Evolutionary conservation across 2,113 vertebrate genomes (phyloP).

Genomic region (Ictidomys tridecemlineatus): DNA sequence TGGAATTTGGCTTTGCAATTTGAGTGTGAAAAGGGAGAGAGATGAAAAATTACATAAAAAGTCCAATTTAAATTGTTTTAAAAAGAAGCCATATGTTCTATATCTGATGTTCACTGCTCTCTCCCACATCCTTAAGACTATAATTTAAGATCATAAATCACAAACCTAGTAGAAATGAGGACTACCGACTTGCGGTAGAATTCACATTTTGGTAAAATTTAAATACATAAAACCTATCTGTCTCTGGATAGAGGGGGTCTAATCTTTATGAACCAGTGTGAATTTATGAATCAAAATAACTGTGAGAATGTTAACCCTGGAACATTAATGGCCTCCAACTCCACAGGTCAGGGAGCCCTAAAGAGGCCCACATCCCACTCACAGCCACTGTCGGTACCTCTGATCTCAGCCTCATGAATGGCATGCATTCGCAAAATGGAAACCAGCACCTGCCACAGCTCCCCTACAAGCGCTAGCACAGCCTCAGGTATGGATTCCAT

Average conservation of each 20-base stretch:
- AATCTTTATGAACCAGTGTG: background rate
- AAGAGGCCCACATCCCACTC: background rate
- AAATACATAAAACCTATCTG: background rate
- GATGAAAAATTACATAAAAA: conserved; percentile 68
- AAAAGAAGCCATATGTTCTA: conserved; percentile 79
- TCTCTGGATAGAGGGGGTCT: background rate
- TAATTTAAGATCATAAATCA: conserved; percentile 51
- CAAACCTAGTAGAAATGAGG: conserved; percentile 38
- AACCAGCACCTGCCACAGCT: background rate
- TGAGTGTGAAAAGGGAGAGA: conserved; percentile 55
- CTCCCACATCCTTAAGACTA: background rate
- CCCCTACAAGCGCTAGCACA: background rate
- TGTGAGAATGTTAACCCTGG: background rate
- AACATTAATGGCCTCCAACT: background rate
- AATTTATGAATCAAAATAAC: background rate
- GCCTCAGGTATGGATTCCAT: background rate
- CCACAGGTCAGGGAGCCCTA: background rate
- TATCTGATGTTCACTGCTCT: conserved; percentile 41
- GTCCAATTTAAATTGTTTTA: conserved; percentile 71
- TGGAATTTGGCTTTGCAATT: conserved; percentile 47
- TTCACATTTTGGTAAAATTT: conserved; percentile 19
- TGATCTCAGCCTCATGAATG: background rate
- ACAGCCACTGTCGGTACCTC: background rate
- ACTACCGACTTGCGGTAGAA: background rate
- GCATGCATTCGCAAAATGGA: background rate